These are phyloP conservation scores for Saturnia japonica DNA, from an alignment of 2,888 invertebrate genomes.

Conservation along the genomic window DNA sequence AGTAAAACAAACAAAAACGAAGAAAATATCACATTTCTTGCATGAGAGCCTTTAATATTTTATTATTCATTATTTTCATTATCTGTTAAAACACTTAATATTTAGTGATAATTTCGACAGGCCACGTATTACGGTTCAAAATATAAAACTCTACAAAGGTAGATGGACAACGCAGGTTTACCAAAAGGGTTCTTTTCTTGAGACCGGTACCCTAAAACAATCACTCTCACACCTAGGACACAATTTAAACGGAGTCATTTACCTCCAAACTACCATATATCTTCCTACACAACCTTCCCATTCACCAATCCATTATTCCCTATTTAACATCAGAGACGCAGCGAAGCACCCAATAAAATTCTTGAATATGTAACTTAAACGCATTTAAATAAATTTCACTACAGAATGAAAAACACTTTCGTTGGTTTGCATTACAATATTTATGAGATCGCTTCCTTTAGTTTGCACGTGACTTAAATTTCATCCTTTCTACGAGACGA, in stretches of 20 bases:
- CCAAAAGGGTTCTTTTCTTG: too few species aligned
- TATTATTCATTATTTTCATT: too few species aligned
- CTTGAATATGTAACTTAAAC: constrained; percentile 44
- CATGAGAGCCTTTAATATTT: too few species aligned
- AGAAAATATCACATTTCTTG: too few species aligned
- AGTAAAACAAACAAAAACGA: too few species aligned
- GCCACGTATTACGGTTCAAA: too few species aligned
- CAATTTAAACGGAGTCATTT: background rate
- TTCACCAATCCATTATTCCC: constrained; percentile 2
- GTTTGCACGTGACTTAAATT: constrained; percentile 56
- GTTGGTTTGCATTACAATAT: constrained; percentile 60
- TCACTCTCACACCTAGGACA: background rate
- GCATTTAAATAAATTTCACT: constrained; percentile 60
- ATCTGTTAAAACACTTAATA: too few species aligned
- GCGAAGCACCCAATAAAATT: constrained; percentile 33
- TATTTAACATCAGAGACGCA: constrained; percentile 2
- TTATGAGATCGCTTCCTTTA: constrained; percentile 49
- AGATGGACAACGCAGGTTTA: too few species aligned
- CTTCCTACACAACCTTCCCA: background rate
- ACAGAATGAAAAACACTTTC: constrained; percentile 27
- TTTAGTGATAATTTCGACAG: too few species aligned
- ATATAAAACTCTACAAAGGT: too few species aligned
- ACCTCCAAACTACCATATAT: background rate
- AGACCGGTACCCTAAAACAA: background rate
- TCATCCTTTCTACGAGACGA: constrained; percentile 55